Percentiles rank a stretch among this genome's conserved stretches.
These are phyloP conservation scores for Podocnemis expansa DNA, from an alignment of 2,113 vertebrate species.

Conservation along the genomic window DNA sequence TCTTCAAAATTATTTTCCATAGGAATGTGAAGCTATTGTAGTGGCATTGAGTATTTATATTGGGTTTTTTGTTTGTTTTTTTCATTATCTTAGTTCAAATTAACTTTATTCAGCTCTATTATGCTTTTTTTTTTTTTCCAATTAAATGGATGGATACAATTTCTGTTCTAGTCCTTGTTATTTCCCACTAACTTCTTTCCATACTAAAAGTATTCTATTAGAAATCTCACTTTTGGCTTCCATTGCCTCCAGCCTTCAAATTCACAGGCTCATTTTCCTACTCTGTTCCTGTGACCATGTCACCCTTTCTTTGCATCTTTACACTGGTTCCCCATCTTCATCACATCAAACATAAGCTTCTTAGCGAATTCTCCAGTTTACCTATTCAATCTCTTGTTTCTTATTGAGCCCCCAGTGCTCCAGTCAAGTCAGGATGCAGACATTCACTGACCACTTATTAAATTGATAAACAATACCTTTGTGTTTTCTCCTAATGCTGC, in stretches of 20 bases:
- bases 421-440: neutral
- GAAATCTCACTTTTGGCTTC: neutral
- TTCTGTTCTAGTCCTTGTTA: neutral
- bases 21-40: neutral
- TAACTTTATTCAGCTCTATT: neutral
- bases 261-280: neutral
- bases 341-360: neutral
- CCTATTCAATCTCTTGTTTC: neutral
- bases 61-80: neutral
- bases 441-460: neutral
- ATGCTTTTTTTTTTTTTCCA: conserved; percentile 3
- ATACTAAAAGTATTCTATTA: neutral
- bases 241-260: neutral
- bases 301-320: neutral
- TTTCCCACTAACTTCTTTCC: neutral
- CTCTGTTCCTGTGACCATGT: neutral
- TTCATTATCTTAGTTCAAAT: neutral
- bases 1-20: neutral
- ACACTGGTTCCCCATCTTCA: neutral
- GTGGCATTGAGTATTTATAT: neutral
- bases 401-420: neutral
- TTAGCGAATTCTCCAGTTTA: neutral
- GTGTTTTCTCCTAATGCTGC: neutral
- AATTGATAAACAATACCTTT: neutral
- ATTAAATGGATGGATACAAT: neutral